Conservation (phyloP, 1,140 invertebrate genomes). For the Nephotettix cincticeps region DNA sequence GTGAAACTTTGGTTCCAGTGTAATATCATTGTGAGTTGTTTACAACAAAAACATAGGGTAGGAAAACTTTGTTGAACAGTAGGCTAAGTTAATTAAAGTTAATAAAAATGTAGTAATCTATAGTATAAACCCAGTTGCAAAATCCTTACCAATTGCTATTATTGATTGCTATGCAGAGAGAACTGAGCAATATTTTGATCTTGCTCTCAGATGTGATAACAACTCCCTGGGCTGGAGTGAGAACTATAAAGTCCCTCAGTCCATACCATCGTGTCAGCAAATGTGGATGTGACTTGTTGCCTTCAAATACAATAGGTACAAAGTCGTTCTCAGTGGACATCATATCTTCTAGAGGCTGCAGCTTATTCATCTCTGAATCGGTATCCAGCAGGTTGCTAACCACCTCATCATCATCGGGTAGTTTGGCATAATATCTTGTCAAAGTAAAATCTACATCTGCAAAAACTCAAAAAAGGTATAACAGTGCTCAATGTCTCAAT, state of each 20-base stretch:
- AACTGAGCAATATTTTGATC: constrained; percentile 83
- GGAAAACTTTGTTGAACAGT: no score
- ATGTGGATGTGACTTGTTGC: constrained; percentile 53
- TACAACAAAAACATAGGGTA: no score
- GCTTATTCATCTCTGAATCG: constrained; percentile 42
- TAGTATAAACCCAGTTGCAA: not conserved
- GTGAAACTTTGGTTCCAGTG: no score
- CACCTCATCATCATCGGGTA: constrained; percentile 36
- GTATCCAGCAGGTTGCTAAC: constrained; percentile 37
- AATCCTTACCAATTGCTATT: constrained; percentile 70
- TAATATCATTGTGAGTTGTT: no score
- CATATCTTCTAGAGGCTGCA: constrained; percentile 57
- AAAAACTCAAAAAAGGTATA: no score
- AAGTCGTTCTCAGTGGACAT: constrained; percentile 69
- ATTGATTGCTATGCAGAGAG: constrained; percentile 76
- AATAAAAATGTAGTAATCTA: not conserved
- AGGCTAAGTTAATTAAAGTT: not conserved
- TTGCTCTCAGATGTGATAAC: constrained; percentile 74
- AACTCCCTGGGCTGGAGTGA: constrained; percentile 59
- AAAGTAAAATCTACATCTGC: constrained; percentile 62
- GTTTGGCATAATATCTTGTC: constrained; percentile 46
- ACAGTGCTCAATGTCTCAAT: no score
- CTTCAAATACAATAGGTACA: constrained; percentile 51
- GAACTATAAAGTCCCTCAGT: constrained; percentile 77
- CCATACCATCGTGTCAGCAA: constrained; percentile 74